Percentiles rank a stretch among this genome's conserved stretches.
These are phyloP conservation scores for Drosophila anceps DNA, from an alignment of 2,888 invertebrate species.

Conservation along the genomic window DNA sequence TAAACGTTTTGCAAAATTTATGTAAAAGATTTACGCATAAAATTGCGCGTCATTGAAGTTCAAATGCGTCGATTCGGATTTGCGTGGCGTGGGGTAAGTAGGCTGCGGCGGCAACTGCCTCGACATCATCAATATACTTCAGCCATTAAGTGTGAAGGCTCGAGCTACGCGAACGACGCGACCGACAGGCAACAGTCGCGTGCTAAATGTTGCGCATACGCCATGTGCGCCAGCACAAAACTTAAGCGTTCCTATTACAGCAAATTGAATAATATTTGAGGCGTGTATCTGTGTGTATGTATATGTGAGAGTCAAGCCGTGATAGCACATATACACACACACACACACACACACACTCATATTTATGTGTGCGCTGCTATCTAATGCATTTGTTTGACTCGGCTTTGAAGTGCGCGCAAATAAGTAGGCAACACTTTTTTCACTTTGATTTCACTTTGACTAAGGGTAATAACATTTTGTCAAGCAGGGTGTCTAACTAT, in stretches of 20 bases:
- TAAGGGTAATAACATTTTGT: not conserved
- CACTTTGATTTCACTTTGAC: conserved; percentile 18
- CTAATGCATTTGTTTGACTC: conserved; percentile 76
- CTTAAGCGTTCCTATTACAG: conserved; percentile 76
- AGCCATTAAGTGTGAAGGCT: conserved; percentile 57
- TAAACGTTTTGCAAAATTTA: conserved; percentile 75
- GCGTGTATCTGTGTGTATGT: conserved; percentile 5
- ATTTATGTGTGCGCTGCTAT: conserved; percentile 39
- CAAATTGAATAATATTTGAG: conserved; percentile 76
- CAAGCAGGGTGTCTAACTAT: not conserved
- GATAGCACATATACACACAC: not conserved
- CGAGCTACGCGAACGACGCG: not conserved
- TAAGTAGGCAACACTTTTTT: conserved; percentile 57
- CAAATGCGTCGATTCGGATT: conserved; percentile 71
- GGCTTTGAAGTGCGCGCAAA: conserved; percentile 70
- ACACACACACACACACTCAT: conserved; percentile 4
- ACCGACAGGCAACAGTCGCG: conserved; percentile 9
- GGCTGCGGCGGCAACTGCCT: conserved; percentile 7
- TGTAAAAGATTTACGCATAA: conserved; percentile 80
- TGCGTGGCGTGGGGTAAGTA: conserved; percentile 1
- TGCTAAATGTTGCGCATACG: conserved; percentile 72
- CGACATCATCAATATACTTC: conserved; percentile 77
- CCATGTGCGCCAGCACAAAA: conserved; percentile 58
- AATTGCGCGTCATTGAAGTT: conserved; percentile 80
- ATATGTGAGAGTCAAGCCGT: conserved; percentile 12